phyloP scores from a whole-genome alignment of 2,888 invertebrate species.

The Endomychus coccineus region DNA sequence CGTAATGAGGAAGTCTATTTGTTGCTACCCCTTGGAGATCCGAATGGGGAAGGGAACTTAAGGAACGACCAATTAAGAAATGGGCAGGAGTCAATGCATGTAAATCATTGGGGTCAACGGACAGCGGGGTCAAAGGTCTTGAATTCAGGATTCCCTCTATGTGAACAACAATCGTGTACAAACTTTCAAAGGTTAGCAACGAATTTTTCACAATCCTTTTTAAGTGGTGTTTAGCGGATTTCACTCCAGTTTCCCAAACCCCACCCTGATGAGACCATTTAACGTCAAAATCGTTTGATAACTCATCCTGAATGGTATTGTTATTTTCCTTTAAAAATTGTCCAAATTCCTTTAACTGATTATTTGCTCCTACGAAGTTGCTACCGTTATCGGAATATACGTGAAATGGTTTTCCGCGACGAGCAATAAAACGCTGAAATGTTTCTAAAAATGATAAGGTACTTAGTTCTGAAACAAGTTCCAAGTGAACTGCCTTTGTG shows the following conservation, averaged over 20 bases:
- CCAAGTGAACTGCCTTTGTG: constrained; percentile 8
- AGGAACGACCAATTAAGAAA: constrained; percentile 10
- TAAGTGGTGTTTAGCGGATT: constrained; percentile 14
- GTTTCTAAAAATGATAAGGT: constrained; percentile 18
- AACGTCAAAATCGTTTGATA: constrained; percentile 8
- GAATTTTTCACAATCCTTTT: constrained; percentile 4
- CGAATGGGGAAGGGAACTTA: no score
- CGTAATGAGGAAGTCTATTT: no score
- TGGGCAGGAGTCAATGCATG: constrained; percentile 11
- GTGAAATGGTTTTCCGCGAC: constrained; percentile 20
- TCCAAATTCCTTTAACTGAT: constrained; percentile 12
- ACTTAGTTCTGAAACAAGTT: constrained; percentile 18
- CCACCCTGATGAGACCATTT: constrained; percentile 13
- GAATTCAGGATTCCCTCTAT: constrained; percentile 14
- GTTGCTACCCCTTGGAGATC: no score
- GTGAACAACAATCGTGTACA: constrained; percentile 10
- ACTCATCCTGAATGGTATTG: constrained; percentile 4
- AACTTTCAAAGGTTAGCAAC: constrained; percentile 9
- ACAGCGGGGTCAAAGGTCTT: constrained; percentile 7
- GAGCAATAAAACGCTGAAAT: constrained; percentile 17
- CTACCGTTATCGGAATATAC: constrained; percentile 21
- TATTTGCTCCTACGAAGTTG: constrained; percentile 19
- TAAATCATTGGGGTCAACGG: constrained; percentile 9
- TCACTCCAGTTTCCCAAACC: constrained; percentile 14
- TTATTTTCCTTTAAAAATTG: constrained; percentile 3